Evolutionary conservation across 2,888 invertebrate species (phyloP).

Genomic region (Stenoptilia bipunctidactyla): DNA sequence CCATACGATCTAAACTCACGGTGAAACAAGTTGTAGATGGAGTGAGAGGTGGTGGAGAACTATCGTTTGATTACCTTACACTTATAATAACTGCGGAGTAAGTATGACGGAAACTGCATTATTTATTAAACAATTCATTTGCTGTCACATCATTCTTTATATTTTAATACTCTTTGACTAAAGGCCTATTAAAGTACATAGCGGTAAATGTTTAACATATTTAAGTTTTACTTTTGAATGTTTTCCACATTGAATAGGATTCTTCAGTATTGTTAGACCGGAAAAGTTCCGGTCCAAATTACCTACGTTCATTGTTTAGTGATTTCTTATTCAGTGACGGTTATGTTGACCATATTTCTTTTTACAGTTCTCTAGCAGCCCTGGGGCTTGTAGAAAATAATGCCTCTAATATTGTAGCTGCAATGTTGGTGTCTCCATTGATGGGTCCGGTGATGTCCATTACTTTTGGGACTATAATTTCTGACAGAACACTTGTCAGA

Average conservation of each 20-base stretch:
- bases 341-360: not conserved
- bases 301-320: no score
- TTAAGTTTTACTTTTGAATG: no score
- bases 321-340: no score
- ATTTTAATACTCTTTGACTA: no score
- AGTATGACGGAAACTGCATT: no score
- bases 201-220: no score
- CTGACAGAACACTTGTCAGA: slow-evolving; percentile 77
- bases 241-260: no score
- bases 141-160: no score
- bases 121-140: no score
- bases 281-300: no score
- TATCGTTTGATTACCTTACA: slow-evolving; percentile 86
- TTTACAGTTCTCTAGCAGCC: slow-evolving; percentile 81
- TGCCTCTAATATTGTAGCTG: slow-evolving; percentile 83
- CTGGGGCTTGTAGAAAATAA: slow-evolving; percentile 87
- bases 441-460: slow-evolving; percentile 92
- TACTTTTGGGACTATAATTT: slow-evolving; percentile 85
- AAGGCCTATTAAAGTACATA: no score
- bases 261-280: no score
- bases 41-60: slow-evolving; percentile 79
- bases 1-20: slow-evolving; percentile 83
- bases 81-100: slow-evolving; percentile 87
- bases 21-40: slow-evolving; percentile 89
- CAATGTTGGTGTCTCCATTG: slow-evolving; percentile 81